Evolutionary conservation across 1,140 invertebrate species (phyloP), one percentile per base, ranked within the genome.

Genomic region (Oryctes rhinoceros): DNA sequence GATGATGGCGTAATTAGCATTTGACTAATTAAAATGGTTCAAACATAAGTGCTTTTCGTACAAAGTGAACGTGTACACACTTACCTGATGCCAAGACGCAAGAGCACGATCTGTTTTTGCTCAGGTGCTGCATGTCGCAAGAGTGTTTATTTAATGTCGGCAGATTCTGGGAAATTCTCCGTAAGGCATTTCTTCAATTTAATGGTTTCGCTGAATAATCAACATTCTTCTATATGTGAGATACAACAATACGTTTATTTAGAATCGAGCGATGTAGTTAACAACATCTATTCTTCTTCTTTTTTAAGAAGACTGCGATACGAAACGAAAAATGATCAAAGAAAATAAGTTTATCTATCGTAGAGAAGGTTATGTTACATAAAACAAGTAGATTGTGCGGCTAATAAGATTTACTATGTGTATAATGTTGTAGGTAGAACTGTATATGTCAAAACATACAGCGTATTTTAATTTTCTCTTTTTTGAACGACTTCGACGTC

Each of bases 201-300:
- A 53, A 53, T 53, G 49, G 49, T 53, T 53, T 53, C 49, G 49
- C 49, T 53, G 49, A 53, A 53, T 53, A 53, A 53, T 53, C 49
- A 10, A 53, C 49, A 53, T 53, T 53, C 49, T 53, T 53, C n/a
- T 53, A 53, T 53, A 53, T 53, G 24, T 30, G 24, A 30, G 24
- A n/a, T 13, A n/a, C 49, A 53, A 53, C 49, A 53, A 53, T 53
- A 53, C 49, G 13, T 53, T 53, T 53, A 53, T 53, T 53, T 53
- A n/a, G 49, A 53, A 53, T 53, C 49, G 24, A 30, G 0, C 24
- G 24, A 30, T 30, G 24, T 30, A 30, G 24, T 30, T 30, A 30
- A 30, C 24, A 30, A 2, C 24, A 30, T 30, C 24, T 30, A 30
- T 30, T 30, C 24, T 30, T 30, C 24, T 30, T 2, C 24, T 30